Evolutionary conservation across 2,113 vertebrate species (phyloP), one percentile per base, ranked within the genome.

Genomic region (Pomatostomus ruficeps): DNA sequence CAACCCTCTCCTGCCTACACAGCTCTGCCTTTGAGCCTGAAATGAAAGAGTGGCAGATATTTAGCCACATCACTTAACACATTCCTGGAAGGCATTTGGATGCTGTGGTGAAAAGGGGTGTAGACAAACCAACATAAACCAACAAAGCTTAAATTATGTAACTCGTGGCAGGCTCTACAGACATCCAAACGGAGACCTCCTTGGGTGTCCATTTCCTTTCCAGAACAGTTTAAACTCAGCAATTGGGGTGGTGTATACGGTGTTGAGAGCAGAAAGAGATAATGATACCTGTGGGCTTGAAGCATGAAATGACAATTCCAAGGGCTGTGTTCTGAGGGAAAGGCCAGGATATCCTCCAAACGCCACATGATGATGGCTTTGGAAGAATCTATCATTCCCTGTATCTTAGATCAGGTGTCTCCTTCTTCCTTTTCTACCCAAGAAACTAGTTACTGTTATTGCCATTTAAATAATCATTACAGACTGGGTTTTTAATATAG

Each of bases 41-140:
- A 93, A 94, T 91, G 63, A 91, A 95, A 95, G 94, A 77, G 81
- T 43, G 40, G 85, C 40, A 88, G 78, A 20, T 88, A 67, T 14
- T 40, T 63, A 93, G 72, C 91, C 91, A 91, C 90, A 88, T 71
- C 85, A 88, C 62, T 85, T 79, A 87, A 80, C 11, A 13, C 29
- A 26, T 45, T 91, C 46, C 90, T 96, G 67, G 85, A 93, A 93
- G 94, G 91, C 74, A 88, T 91, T 91, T 96, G 81, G 87, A 88
- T 95, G 55, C 62, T 70, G 26, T 40, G 31, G 43, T 88, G 52
- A 88, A 90, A 83, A 88, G 46, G 40, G 46, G 65, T 71, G 88
- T 90, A 90, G 51, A 63, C 43, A 89, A 91, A 83, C 63, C 58
- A 89, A n/a, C 1, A 7, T 33, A 80, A 89, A 65, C 1, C 54